Evolutionary conservation across 2,113 vertebrate genomes (phyloP).

Genomic region (Chlamydotis undulata): DNA sequence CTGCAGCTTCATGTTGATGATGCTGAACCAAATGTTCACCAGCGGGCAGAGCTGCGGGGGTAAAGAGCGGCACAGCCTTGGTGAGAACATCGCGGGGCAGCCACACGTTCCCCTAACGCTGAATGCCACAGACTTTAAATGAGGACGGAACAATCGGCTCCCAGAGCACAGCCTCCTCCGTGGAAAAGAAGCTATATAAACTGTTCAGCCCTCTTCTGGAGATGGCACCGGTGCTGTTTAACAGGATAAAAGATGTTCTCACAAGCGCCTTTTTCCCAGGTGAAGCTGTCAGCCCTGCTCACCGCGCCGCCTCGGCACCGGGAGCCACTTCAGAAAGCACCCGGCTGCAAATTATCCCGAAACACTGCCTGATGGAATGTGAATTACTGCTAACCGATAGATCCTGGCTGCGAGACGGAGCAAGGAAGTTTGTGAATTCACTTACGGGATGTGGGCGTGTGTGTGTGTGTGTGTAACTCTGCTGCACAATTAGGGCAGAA

Average conservation of each 20-base stretch:
- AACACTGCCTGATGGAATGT: not conserved
- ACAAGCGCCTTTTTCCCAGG: not conserved
- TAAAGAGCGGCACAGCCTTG: not conserved
- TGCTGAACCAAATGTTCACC: conserved; percentile 31
- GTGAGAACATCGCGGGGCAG: fast-evolving
- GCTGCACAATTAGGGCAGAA: not conserved
- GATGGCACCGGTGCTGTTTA: not conserved
- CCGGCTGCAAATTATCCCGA: not conserved
- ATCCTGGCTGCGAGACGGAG: not conserved
- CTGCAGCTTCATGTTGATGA: conserved; percentile 34
- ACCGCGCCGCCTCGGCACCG: fast-evolving
- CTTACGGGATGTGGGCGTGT: not conserved
- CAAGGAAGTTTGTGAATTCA: not conserved
- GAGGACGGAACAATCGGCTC: not conserved
- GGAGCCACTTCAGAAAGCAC: not conserved
- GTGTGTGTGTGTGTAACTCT: not conserved
- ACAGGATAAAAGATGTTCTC: not conserved
- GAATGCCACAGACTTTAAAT: not conserved
- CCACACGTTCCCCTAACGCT: fast-evolving
- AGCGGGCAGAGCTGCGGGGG: conserved; percentile 54
- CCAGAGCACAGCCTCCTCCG: not conserved
- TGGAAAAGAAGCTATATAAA: not conserved
- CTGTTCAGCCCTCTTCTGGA: not conserved
- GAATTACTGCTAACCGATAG: not conserved
- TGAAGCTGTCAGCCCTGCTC: not conserved